phyloP scores from a whole-genome alignment of 1,140 invertebrate species.

The Atta colombica region DNA sequence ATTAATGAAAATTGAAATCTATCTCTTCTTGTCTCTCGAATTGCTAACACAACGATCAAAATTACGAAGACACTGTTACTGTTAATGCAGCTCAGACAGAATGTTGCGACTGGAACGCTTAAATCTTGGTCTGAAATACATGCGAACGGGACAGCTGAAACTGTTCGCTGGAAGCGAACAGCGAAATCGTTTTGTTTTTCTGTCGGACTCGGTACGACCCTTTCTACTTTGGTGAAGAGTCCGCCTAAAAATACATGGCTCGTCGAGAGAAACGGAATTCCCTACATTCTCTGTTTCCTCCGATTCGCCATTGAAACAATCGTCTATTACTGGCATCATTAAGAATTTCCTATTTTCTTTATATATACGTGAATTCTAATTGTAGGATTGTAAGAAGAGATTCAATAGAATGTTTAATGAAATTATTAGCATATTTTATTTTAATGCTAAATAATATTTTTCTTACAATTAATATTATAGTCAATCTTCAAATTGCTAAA shows the following conservation, averaged over 20 bases:
- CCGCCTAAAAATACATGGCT: constrained; percentile 50
- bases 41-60: background rate
- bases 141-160: background rate
- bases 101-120: background rate
- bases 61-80: background rate
- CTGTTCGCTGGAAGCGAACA: background rate
- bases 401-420: background rate
- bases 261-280: constrained; percentile 34
- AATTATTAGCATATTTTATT: background rate
- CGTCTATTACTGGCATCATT: background rate
- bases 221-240: constrained; percentile 45
- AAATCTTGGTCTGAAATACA: background rate
- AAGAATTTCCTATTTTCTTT: background rate
- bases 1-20: constrained; percentile 7
- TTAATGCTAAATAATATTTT: background rate
- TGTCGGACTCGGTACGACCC: constrained; percentile 4
- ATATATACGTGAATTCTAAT: background rate
- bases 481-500: background rate
- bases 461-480: no score
- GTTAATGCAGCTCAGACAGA: background rate
- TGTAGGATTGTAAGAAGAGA: background rate
- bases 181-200: constrained; percentile 50
- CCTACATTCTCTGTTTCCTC: background rate
- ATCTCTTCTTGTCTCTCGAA: background rate
- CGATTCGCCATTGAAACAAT: background rate